Evolutionary conservation across 2,797 vertebrate genomes (phyloP).

Genomic region (Siniperca scherzeri): DNA sequence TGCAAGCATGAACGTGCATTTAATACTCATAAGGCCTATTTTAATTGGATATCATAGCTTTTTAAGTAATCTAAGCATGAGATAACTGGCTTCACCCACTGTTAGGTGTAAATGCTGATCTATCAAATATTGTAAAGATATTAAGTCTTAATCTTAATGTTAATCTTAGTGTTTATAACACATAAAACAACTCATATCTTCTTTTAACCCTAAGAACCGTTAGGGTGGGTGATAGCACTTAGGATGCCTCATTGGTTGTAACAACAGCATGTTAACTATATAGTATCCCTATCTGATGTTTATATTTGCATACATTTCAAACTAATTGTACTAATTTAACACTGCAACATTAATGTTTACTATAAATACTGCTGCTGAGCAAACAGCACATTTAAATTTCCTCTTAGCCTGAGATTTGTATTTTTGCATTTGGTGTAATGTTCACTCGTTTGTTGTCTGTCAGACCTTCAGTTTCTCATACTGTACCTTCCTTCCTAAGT

Average conservation of each 20-base stretch:
- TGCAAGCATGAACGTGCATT: slow-evolving; percentile 12
- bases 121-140: background rate
- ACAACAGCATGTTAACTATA: background rate
- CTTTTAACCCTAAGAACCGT: background rate
- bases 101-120: background rate
- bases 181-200: background rate
- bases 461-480: background rate
- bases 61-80: background rate
- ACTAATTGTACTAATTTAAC: background rate
- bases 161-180: background rate
- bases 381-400: background rate
- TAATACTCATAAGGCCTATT: background rate
- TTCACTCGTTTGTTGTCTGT: background rate
- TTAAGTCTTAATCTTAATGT: background rate
- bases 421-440: background rate
- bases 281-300: too few species aligned
- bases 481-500: background rate
- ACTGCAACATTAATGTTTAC: background rate
- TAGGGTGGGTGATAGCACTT: background rate
- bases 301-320: background rate
- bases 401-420: background rate
- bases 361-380: slow-evolving; percentile 1
- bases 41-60: slow-evolving; percentile 7
- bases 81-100: background rate
- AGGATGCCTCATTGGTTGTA: background rate